A percentile compares a stretch with the other conserved stretches of the same genome.
These are phyloP conservation scores for Andrena bucephala DNA, from an alignment of 2,888 invertebrate genomes.

Conservation along the genomic window DNA sequence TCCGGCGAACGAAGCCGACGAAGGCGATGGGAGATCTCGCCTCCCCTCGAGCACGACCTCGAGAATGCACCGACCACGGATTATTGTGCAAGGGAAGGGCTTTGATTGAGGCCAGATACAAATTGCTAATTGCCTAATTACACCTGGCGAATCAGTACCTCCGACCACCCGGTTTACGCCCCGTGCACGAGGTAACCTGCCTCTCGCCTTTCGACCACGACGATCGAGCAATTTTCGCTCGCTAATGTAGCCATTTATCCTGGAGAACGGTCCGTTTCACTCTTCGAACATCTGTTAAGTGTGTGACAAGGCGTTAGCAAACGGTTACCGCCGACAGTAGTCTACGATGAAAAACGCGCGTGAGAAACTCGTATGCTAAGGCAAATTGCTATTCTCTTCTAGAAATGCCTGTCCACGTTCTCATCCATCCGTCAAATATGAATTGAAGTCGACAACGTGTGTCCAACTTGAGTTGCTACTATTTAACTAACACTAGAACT, in stretches of 20 bases:
- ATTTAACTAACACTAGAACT: too few species aligned
- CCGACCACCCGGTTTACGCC: constrained; percentile 64
- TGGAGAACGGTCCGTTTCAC: background rate
- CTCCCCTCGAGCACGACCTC: constrained; percentile 31
- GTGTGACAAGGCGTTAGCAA: background rate
- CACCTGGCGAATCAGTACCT: constrained; percentile 78
- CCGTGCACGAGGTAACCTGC: constrained; percentile 43
- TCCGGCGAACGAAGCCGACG: constrained; percentile 22
- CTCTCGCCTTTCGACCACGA: constrained; percentile 56
- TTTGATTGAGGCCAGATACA: constrained; percentile 76
- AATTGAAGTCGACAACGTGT: too few species aligned
- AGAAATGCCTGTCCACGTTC: too few species aligned
- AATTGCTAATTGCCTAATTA: constrained; percentile 82
- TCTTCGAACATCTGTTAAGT: background rate
- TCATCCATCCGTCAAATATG: too few species aligned
- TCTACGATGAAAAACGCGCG: background rate
- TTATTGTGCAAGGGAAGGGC: constrained; percentile 67
- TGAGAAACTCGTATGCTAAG: too few species aligned
- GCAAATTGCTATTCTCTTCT: background rate
- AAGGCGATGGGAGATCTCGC: constrained; percentile 6
- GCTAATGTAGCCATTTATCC: constrained; percentile 13
- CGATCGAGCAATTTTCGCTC: constrained; percentile 61
- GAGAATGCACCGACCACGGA: constrained; percentile 28
- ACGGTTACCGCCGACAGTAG: background rate
- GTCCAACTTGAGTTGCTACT: too few species aligned